Evolutionary conservation across 2,113 vertebrate species (phyloP), one percentile per base, ranked within the genome.

Genomic region (Festucalex cinctus): DNA sequence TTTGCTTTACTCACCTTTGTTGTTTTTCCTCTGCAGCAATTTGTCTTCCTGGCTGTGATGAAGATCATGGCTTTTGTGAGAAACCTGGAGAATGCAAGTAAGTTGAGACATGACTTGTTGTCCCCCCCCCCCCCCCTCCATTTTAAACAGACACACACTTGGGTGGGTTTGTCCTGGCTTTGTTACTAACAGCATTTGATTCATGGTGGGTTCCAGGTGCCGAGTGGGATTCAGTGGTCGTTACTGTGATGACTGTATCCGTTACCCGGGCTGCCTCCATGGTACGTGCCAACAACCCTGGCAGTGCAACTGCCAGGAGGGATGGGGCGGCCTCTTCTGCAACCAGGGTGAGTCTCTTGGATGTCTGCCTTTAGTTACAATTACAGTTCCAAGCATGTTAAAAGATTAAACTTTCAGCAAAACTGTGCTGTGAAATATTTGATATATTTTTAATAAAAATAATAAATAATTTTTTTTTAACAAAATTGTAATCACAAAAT

Each of bases 1-100:
- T 65, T 36, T n/a, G 28, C 48, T 51, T 39, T 9, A 73, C 66
- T 86, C 37, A 80, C 70, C 65, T 70, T 58, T 66, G 24, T 62
- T 24, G 74, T 65, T 78, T 73, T 63, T 84, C 88, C 53, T 86
- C 72, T 85, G 60, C 76, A 99, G 98, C 98, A 0, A 94, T 98
- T 82, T 99, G 98, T 88, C 91, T 99, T 82, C 95, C 96, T 16
- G 96, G 98, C 43, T 99, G 98, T 19, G 96, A 98, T 24, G 96
- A 98, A 75, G 94, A 96, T 56, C 97, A 98, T 0, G 97, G 97
- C 28, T 94, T 93, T 78, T 99, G 98, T 63, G 98, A 99, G 68
- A 96, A 93, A 88, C 98, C 98, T 2, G 98, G 95, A 66, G 98
- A 99, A 83, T 99, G 98, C 98, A 99, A 97, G 98, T 99, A 92